These are phyloP conservation scores for Cistogaster globosa DNA, from an alignment of 2,888 invertebrate species.

Conservation along the genomic window DNA sequence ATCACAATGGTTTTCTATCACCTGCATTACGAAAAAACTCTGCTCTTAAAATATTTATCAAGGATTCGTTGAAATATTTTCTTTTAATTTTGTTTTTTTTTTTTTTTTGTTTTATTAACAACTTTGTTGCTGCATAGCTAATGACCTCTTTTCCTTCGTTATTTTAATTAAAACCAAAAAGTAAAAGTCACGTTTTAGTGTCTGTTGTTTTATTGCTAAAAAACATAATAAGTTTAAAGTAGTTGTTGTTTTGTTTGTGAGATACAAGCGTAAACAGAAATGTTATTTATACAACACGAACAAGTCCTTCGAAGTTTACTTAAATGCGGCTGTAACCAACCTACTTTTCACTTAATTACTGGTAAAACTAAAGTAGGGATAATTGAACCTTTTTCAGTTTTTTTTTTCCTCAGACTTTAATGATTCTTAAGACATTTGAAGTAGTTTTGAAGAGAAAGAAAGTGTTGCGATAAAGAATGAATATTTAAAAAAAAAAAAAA, in stretches of 20 bases:
- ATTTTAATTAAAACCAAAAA: constrained; percentile 62
- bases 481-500: not conserved
- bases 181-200: constrained; percentile 68
- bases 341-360: not conserved
- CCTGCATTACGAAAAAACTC: not conserved
- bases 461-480: not conserved
- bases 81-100: constrained; percentile 2
- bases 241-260: constrained; percentile 27
- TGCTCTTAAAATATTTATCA: constrained; percentile 28
- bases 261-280: constrained; percentile 4
- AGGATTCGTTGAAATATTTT: constrained; percentile 41
- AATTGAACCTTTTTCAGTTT: not conserved
- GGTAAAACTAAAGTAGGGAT: not conserved
- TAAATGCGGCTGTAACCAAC: constrained; percentile 16
- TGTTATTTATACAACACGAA: constrained; percentile 3
- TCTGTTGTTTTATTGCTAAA: constrained; percentile 37
- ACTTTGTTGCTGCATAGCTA: constrained; percentile 10
- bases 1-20: not conserved
- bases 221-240: constrained; percentile 24
- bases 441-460: not conserved
- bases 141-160: constrained; percentile 20
- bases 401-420: not conserved
- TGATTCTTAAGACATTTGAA: constrained; percentile 7
- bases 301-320: constrained; percentile 46
- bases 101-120: constrained; percentile 2